Base-by-base conservation (phyloP, 2,113 vertebrate genomes). In the Hippocampus zosterae region DNA sequence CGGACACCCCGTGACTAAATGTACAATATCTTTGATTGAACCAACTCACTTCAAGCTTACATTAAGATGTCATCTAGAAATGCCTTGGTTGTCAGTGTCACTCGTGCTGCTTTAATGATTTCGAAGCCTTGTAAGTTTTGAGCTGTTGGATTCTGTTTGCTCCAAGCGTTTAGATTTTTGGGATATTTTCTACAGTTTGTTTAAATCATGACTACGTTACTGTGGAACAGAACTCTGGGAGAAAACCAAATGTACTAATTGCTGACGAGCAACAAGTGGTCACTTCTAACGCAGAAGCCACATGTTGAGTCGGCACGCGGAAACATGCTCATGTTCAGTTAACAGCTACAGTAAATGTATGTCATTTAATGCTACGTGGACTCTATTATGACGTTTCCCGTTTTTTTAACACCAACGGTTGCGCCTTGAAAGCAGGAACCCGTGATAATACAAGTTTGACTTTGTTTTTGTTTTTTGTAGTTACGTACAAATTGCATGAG, bases 211-310 rank as follows among this genome's bases (percentile, higher is more conserved):
- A 25, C 63, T 69, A 50, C 53, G 57, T 67, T 66, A 19, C 48
- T 74, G 70, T 68, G 71, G 71, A 73, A 27, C 19, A 46, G n/a
- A 69, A 70, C 40, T 53, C 8, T 84, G 67, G 73, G 71, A 77
- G 78, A 64, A 77, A 59, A 75, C 71, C 0, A 27, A 16, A 18
- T 29, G 6, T 67, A 65, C 64, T 73, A 73, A 74, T 67, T 69
- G 60, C 72, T 71, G 1, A 57, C 60, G 13, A 77, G 74, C 82
- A 72, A 84, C 76, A 81, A 79, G 80, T 87, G 78, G 66, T 60
- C 65, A 71, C 12, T 55, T 63, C 68, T 23, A 23, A 64, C 56
- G 4, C 57, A 33, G 13, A 65, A 33, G 62, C 11, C 62, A 44
- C 60, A 33, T 60, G 57, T 60, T 60, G 37, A 64, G 21, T 21